Conservation (phyloP, 2,113 vertebrate genomes). For the Sinocyclocheilus anophthalmus region DNA sequence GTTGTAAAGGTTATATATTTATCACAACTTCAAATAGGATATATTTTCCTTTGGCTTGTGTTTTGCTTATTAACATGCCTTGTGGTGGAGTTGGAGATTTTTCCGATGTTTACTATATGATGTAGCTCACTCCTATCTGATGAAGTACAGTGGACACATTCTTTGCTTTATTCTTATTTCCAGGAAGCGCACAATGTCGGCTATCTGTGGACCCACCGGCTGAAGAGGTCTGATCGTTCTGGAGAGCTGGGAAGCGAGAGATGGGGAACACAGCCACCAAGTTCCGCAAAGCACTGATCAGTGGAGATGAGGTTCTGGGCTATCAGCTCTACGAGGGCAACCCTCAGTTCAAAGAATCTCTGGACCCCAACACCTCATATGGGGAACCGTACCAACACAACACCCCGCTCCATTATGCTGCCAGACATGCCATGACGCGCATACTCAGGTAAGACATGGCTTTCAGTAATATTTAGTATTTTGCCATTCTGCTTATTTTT, state of each 20-base stretch:
- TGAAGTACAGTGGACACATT: constrained; percentile 9
- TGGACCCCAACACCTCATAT: constrained; percentile 97
- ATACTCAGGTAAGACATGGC: constrained; percentile 84
- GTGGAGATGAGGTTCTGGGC: constrained; percentile 92
- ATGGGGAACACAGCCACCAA: constrained; percentile 99
- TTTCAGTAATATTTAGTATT: background rate
- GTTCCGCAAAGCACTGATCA: constrained; percentile 97
- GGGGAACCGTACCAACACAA: constrained; percentile 98
- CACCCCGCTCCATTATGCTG: constrained; percentile 95
- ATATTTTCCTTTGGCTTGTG: background rate
- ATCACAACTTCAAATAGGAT: background rate
- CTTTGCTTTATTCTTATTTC: constrained; percentile 39
- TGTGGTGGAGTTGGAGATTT: background rate
- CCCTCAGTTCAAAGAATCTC: constrained; percentile 93
- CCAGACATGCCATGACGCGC: constrained; percentile 93
- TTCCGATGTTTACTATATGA: background rate
- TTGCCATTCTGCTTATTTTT: background rate
- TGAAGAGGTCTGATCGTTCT: constrained; percentile 72
- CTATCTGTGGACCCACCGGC: constrained; percentile 69
- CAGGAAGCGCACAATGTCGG: constrained; percentile 82
- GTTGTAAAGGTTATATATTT: background rate
- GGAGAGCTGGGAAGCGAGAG: constrained; percentile 61
- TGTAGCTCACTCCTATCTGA: background rate
- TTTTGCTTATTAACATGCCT: background rate
- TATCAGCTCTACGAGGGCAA: constrained; percentile 97